Conservation (phyloP, 30 jellyfish, hydroid and myxozoan genomes). For the Pseudorhiza aurosa region DNA sequence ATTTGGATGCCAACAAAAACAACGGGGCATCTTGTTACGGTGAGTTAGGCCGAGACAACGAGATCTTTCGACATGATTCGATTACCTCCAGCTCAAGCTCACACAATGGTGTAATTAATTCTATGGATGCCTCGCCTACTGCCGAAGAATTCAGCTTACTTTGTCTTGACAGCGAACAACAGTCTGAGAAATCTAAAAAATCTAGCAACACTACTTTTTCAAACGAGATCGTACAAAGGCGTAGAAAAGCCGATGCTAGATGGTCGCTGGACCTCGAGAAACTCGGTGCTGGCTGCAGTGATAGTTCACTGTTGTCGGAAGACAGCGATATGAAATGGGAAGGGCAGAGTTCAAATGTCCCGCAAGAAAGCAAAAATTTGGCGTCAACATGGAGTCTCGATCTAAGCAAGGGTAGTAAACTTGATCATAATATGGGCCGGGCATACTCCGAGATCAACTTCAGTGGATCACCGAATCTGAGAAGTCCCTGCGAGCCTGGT, state of each 20-base stretch:
- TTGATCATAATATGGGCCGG: conserved; percentile 30
- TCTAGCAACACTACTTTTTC: background rate
- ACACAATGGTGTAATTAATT: conserved; percentile 19
- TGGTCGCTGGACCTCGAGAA: conserved; percentile 70
- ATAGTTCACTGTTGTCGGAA: conserved; percentile 6
- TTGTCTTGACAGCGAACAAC: conserved; percentile 9
- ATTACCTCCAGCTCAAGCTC: background rate
- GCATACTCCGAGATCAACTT: conserved; percentile 51
- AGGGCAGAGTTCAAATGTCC: conserved; percentile 8
- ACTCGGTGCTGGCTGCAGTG: conserved; percentile 56
- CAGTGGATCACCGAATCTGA: conserved; percentile 47
- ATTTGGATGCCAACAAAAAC: background rate
- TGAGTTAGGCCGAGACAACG: conserved; percentile 1
- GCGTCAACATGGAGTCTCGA: conserved; percentile 72
- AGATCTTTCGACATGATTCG: conserved; percentile 3
- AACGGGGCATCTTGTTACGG: background rate
- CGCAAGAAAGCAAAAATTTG: conserved; percentile 6
- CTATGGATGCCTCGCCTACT: conserved; percentile 29
- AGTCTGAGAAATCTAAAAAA: conserved; percentile 33
- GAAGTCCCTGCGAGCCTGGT: conserved; percentile 1
- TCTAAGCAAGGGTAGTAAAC: conserved; percentile 1
- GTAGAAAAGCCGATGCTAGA: conserved; percentile 63
- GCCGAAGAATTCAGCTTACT: conserved; percentile 16
- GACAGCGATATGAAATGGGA: conserved; percentile 51
- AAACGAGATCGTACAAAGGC: conserved; percentile 43